Evolutionary conservation across 2,113 vertebrate species (phyloP).

Genomic region (Engraulis encrasicolus): DNA sequence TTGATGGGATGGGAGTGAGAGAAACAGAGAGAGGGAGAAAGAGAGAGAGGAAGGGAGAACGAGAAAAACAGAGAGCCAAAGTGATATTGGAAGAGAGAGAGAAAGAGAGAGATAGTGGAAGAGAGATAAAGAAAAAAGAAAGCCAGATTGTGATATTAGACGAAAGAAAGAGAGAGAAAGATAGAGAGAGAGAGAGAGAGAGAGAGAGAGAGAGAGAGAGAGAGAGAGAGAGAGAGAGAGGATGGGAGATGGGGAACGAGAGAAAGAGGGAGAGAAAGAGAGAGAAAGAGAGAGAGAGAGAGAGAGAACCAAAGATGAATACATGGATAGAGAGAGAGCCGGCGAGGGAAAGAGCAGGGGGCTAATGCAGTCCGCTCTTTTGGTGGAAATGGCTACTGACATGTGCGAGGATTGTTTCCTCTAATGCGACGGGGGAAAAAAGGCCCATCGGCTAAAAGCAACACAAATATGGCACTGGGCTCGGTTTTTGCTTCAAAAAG

Average conservation of each 20-base stretch:
- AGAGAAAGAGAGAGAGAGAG: not conserved
- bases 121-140: not conserved
- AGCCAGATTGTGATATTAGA: no score
- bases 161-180: not conserved
- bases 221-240: no score
- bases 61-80: no score
- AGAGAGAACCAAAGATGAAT: not conserved
- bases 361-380: not conserved
- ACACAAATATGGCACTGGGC: conserved; percentile 36
- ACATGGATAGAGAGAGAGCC: not conserved
- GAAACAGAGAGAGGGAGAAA: not conserved
- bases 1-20: no score
- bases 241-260: no score
- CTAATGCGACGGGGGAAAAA: conserved; percentile 51
- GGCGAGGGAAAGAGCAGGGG: not conserved
- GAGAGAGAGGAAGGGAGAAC: not conserved
- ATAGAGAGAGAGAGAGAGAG: not conserved
- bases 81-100: not conserved
- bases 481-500: conserved; percentile 33
- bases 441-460: conserved; percentile 40
- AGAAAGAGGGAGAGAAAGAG: not conserved
- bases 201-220: not conserved
- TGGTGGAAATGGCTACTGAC: conserved; percentile 30
- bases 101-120: not conserved
- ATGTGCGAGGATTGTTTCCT: conserved; percentile 54